phyloP scores from a whole-genome alignment of 2,888 invertebrate species.

The Anoplius nigerrimus region DNA sequence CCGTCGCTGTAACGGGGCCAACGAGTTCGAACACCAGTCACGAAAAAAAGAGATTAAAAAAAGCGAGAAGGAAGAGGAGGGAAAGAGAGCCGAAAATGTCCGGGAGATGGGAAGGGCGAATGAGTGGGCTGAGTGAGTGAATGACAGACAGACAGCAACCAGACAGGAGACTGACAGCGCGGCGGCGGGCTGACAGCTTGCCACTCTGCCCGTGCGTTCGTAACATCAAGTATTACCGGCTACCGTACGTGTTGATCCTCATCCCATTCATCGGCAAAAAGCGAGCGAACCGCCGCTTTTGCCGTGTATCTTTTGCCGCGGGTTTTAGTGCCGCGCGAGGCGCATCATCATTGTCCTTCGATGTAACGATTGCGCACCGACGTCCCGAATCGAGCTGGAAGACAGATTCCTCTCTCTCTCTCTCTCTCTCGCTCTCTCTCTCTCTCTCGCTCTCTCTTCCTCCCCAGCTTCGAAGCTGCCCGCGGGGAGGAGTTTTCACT shows the following conservation, averaged over 20 bases:
- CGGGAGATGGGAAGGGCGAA: conserved; percentile 56
- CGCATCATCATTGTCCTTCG: conserved; percentile 1
- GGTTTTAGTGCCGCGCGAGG: conserved; percentile 3
- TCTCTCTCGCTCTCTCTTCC: too few relatives aligned
- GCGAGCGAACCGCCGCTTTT: conserved; percentile 50
- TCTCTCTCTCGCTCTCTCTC: too few relatives aligned
- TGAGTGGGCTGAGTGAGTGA: conserved; percentile 59
- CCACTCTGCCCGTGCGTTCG: conserved; percentile 69
- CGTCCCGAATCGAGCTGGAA: too few relatives aligned
- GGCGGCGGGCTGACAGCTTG: conserved; percentile 77
- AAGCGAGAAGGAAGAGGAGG: conserved; percentile 19
- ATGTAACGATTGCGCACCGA: too few relatives aligned
- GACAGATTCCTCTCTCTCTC: too few relatives aligned
- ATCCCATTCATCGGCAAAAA: conserved; percentile 69
- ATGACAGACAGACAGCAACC: conserved; percentile 73
- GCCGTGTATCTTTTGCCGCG: conserved; percentile 15
- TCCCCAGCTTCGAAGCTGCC: too few relatives aligned
- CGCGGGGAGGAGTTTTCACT: too few relatives aligned
- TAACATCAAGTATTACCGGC: conserved; percentile 76
- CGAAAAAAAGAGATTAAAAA: conserved; percentile 27
- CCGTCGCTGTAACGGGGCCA: conserved; percentile 54
- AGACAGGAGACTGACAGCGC: conserved; percentile 78
- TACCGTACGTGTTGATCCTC: conserved; percentile 72
- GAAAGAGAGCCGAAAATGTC: conserved; percentile 43
- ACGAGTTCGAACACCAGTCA: conserved; percentile 59